Base-by-base conservation (phyloP, 1,140 invertebrate species). In the Megathymus violae region DNA sequence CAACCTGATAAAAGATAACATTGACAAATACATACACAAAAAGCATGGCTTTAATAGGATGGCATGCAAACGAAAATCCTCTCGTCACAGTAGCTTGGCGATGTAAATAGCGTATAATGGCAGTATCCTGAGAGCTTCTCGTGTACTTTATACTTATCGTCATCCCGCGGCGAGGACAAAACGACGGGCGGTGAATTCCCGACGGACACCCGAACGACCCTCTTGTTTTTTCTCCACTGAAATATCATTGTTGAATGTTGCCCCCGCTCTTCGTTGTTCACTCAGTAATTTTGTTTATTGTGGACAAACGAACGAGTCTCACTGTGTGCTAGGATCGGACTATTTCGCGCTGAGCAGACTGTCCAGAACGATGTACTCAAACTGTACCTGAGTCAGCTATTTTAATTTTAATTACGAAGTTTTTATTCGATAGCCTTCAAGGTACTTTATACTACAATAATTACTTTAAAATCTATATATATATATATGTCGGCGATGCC, bases 281-380 rank as follows among this genome's bases (percentile, higher is more conserved):
- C 70, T n/a, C 64, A 62, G 76, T 85, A 82, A 85, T 85, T 85
- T 78, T 80, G 69, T 88, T 82, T 78, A 80, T 80, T 80, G 69
- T 76, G 69, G 60, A 71, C 69, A 74, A 6, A 25, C 19, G 19
- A 22, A 22, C 19, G 19, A 73, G 68, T 74, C 67, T 71, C 59
- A 66, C 69, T 73, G 72, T 70, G 74, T 74, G 62, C 19, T 68
- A 70, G 65, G 63, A 25, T 3, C 3, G 65, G 66, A 76, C 62
- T 67, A 77, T 69, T 74, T 75, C 64, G 59, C 44, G 59, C 72
- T 74, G n/a, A 73, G 60, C 38, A 58, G 63, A 56, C 27, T 16
- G 13, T 50, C 31, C 25, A 31, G 31, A 48, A 34, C 7, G 11
- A 48, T 48, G 25, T 27, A 15, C 13, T 13, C 14, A 27, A 47